A percentile compares a stretch with the other conserved stretches of the same genome.
Evolutionary conservation across 2,113 vertebrate genomes (phyloP).

Genomic region (Hassar affinis): DNA sequence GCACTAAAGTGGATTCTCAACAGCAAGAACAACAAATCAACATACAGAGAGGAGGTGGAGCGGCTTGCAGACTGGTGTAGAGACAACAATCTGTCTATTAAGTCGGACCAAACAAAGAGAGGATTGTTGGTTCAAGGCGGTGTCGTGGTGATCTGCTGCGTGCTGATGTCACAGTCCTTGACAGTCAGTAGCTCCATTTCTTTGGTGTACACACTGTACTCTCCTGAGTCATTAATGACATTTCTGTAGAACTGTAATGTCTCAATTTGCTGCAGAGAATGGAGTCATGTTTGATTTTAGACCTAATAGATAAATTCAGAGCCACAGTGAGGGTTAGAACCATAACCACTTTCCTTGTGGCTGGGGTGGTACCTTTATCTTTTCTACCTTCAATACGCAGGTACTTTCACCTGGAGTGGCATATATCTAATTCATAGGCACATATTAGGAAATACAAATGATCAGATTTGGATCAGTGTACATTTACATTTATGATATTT

Average conservation of each 20-base stretch:
- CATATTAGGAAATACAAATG: too few relatives aligned
- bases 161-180: background rate
- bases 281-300: background rate
- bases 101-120: background rate
- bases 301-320: background rate
- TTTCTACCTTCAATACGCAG: background rate
- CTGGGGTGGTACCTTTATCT: background rate
- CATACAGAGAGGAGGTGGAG: background rate
- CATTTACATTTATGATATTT: too few relatives aligned
- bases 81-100: conserved; percentile 15
- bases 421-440: background rate
- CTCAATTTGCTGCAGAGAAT: background rate
- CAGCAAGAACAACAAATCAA: background rate
- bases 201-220: background rate
- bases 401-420: background rate
- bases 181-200: background rate
- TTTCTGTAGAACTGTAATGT: background rate
- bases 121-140: background rate
- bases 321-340: background rate
- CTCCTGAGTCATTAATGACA: background rate
- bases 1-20: background rate
- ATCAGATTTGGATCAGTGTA: too few relatives aligned
- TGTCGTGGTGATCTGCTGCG: background rate
- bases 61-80: background rate
- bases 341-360: background rate